Conservation (phyloP, 1,140 invertebrate genomes). For the Sycophaga agraensis region DNA sequence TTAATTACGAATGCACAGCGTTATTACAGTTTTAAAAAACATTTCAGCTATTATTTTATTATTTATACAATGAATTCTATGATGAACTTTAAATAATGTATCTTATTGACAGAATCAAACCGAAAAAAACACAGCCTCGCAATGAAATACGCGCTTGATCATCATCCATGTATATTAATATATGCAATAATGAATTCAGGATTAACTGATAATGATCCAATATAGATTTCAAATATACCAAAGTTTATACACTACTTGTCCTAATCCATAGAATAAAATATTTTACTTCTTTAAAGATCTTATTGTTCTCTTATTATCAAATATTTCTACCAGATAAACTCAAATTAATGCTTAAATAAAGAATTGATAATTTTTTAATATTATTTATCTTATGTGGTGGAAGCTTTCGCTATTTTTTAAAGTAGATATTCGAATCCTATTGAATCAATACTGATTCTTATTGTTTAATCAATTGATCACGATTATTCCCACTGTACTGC, state of each 20-base stretch:
- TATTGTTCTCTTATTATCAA: constrained; percentile 4
- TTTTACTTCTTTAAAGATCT: constrained; percentile 14
- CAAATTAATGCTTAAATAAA: constrained; percentile 8
- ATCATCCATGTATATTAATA: neutral
- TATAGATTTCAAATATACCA: constrained; percentile 7
- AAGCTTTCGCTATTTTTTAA: neutral
- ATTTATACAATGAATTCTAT: constrained; percentile 26
- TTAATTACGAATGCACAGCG: constrained; percentile 28
- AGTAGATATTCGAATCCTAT: neutral
- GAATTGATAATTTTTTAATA: constrained; percentile 8
- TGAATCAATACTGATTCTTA: constrained; percentile 9
- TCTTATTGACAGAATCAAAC: constrained; percentile 4
- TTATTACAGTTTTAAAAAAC: constrained; percentile 24
- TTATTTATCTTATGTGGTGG: neutral
- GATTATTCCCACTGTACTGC: neutral
- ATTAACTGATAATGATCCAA: constrained; percentile 18
- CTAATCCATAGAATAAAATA: constrained; percentile 20
- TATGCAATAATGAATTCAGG: constrained; percentile 13
- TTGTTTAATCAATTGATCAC: constrained; percentile 1
- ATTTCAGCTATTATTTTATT: constrained; percentile 28
- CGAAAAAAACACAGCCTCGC: constrained; percentile 30
- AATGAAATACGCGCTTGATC: constrained; percentile 21
- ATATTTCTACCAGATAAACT: constrained; percentile 4
- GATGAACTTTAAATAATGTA: constrained; percentile 27
- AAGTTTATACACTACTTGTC: constrained; percentile 1